Base-by-base conservation (phyloP, 1,140 invertebrate species). In the Neodiprion fabricii region DNA sequence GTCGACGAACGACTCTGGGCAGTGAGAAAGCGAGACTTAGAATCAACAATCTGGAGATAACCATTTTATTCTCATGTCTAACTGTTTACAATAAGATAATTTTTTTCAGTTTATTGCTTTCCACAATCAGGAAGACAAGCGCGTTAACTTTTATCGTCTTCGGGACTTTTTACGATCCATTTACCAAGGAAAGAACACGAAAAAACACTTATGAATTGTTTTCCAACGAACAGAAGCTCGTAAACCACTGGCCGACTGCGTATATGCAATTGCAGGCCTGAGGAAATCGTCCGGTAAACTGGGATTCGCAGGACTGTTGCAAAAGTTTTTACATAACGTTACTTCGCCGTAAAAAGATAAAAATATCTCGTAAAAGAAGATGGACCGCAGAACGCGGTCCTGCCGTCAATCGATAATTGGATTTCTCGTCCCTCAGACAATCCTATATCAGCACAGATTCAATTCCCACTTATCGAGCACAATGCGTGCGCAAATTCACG, bases 201-300 rank as follows among this genome's bases (percentile, higher is more conserved):
- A 61, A 61, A 61, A 9, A 61, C 53, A 61, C 53, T 61, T 17
- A 7, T 61, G 53, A 61, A 61, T 61, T 61, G 53, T 61, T 5
- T 61, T 12, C n/a, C 53, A 61, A 61, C 53, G 53, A 61, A 61
- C 53, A 17, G 53, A 61, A 61, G n/a, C 53, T 61, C 53, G 53
- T 61, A 61, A 61, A 61, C 11, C n/a, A 61, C 11, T 61, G 11
- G n/a, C 53, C 8, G n/a, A 14, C 11, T 14, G n/a, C n/a, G n/a
- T 61, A 61, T 61, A 14, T 61, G 53, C 53, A 61, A 61, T 14
- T 17, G 53, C 53, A 61, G 53, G 53, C 53, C n/a, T 61, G 9
- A 5, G 9, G 53, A 12, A 61, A 61, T 61, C n/a, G 11, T 61
- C 53, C n/a, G 53, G 28, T 40, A 40, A 40, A 61, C 11, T 61